Evolutionary conservation across 2,888 invertebrate species (phyloP), one percentile per base, ranked within the genome.

Genomic region (Cryptocephalus moraei): DNA sequence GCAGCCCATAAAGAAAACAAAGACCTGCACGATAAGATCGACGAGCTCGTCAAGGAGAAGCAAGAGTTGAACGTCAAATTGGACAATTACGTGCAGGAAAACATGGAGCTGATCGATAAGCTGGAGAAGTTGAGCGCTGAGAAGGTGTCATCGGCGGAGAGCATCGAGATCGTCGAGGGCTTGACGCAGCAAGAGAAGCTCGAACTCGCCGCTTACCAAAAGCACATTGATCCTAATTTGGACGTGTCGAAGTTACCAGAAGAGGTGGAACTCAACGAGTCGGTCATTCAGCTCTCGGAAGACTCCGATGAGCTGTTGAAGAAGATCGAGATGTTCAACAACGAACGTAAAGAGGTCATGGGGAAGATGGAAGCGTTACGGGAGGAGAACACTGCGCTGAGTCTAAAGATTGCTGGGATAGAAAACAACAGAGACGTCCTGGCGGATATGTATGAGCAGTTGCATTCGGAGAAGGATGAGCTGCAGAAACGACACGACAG

Each of bases 61-160:
- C 73, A 74, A 44, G 77, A 79, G 49, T 54, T 84, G 6, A 70
- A 74, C 33, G 72, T 74, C 44, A 84, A 82, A 67, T 66, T 85
- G 42, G 79, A 82, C 53, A 76, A 74, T 58, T 82, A 81, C 57
- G 74, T 82, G 32, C 81, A 81, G 62, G 86, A 86, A 70, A 87
- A 87, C 62, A 82, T 82, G 58, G 86, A 86, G 50, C 68, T 87
- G 9, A 74, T 80, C 31, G 84, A 82, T 57, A 84, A 83, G 66
- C 69, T 87, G 33, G 82, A 84, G 56, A 86, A 87, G 64, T 62
- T 86, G 6, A 85, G 81, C 61, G 75, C 78, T 12, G 80, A 80
- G 64, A 84, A 84, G 62, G 82, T 83, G 1, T 84, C 84, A 45
- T 84, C 84, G 1, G 84, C 83, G 4, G 84, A 84, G 67, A 84